Evolutionary conservation across 2,888 invertebrate species (phyloP).

Genomic region (Polydrusus pterygomalis): DNA sequence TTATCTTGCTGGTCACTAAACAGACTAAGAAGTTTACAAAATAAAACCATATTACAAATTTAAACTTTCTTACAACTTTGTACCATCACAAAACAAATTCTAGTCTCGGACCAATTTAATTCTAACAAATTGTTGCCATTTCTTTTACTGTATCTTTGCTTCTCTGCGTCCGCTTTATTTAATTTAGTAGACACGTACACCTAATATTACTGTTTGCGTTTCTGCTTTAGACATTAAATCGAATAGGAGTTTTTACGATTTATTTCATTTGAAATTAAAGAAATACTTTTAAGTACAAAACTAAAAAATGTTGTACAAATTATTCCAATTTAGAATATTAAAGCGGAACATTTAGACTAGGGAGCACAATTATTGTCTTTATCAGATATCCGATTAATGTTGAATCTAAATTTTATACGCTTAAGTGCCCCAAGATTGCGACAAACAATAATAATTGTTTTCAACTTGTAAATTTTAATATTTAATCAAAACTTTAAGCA

Average conservation of each 20-base stretch:
- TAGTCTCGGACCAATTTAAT: slow-evolving; percentile 15
- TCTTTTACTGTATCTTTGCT: slow-evolving; percentile 11
- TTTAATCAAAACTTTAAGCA: no score
- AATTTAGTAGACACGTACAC: slow-evolving; percentile 15
- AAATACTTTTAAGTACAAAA: neutral
- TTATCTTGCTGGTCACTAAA: no score
- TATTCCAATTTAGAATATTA: no score
- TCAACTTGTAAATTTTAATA: no score
- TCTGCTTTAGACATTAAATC: neutral
- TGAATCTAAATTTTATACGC: no score
- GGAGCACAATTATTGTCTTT: no score
- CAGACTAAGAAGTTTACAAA: neutral
- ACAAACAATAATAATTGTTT: no score
- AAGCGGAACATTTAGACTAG: no score
- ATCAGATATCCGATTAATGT: no score
- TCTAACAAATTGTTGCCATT: slow-evolving; percentile 14
- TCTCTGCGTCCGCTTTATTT: slow-evolving; percentile 10
- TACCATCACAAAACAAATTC: neutral
- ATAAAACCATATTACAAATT: neutral
- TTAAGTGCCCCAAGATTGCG: no score
- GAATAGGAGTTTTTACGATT: neutral
- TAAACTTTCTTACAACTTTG: neutral
- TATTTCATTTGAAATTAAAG: neutral
- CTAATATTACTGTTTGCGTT: slow-evolving; percentile 8
- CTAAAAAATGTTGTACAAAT: no score